Base-by-base conservation (phyloP, 1,140 invertebrate genomes). In the Trinorchestia longiramus region DNA sequence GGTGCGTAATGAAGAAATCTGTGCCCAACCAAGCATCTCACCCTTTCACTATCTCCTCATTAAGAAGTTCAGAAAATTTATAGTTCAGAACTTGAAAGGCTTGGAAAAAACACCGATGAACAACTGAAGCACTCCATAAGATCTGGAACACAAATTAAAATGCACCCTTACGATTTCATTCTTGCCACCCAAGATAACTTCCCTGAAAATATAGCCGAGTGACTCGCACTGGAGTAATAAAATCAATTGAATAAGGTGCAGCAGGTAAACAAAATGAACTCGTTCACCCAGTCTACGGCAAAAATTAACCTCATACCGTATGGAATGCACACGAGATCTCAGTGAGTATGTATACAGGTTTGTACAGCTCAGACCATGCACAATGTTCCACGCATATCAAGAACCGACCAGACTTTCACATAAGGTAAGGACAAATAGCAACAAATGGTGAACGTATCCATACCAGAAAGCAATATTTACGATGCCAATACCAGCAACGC, bases 371-470 rank as follows among this genome's bases (percentile, higher is more conserved):
- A 90, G 88, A 41, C 88, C 42, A 4, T 15, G 36, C 0, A 90
- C 8, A 90, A 42, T 90, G 88, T 11, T 6, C 88, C 88, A 17
- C 15, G 43, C 88, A 94, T 94, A 94, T 94, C 92, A 43, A 94
- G 92, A 6, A 94, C 43, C 19, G 40, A 94, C 36, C 43, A 90
- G 11, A 94, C 92, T 94, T 94, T 47, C 92, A 94, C 43, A 43
- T 43, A 43, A 45, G 92, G 43, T 45, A 94, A 47, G 40, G 92
- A 94, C 92, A 94, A 45, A 43, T 94, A 94, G 40, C 41, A 94
- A 47, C 92, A 94, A 94, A 94, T n/a, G 43, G 92, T 47, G 44
- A 94, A 94, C 43, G 92, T 45, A 47, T 47, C 92, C 92, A 47
- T 94, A 47, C 92, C 44, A 47, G 47, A 94, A 40, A 19, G 3